phyloP scores from a whole-genome alignment of 2,113 vertebrate genomes.

The Salminus brasiliensis region DNA sequence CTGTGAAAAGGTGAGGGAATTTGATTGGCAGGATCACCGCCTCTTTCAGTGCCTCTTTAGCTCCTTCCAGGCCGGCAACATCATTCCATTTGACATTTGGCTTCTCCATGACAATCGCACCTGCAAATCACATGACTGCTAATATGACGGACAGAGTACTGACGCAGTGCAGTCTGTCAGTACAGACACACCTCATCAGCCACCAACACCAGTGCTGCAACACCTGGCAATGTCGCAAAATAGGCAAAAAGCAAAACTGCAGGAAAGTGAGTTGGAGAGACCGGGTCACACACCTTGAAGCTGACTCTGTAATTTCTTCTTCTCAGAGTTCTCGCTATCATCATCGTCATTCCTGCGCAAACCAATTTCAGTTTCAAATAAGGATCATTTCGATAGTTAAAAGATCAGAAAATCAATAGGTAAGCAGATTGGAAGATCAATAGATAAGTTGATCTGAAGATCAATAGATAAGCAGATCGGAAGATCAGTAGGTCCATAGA shows the following conservation, averaged over 20 bases:
- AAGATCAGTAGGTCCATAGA: too few relatives aligned
- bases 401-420: not conserved
- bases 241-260: not conserved
- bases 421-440: not conserved
- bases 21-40: slow-evolving; percentile 97
- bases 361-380: not conserved
- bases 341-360: slow-evolving; percentile 88
- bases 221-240: not conserved
- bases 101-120: slow-evolving; percentile 96
- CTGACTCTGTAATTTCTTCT: slow-evolving; percentile 96
- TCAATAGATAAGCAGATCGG: too few relatives aligned
- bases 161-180: too few relatives aligned
- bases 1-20: slow-evolving; percentile 96
- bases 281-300: slow-evolving; percentile 85
- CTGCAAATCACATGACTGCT: slow-evolving; percentile 63
- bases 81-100: slow-evolving; percentile 96
- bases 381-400: not conserved
- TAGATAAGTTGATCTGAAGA: too few relatives aligned
- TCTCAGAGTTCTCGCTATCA: slow-evolving; percentile 94
- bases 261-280: not conserved
- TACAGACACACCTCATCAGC: not conserved
- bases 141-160: too few relatives aligned
- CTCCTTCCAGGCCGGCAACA: slow-evolving; percentile 91
- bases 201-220: not conserved
- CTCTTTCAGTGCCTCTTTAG: slow-evolving; percentile 96